Conservation (phyloP, 92 coral and sea anemone species). For the Epizoanthus ramosus region DNA sequence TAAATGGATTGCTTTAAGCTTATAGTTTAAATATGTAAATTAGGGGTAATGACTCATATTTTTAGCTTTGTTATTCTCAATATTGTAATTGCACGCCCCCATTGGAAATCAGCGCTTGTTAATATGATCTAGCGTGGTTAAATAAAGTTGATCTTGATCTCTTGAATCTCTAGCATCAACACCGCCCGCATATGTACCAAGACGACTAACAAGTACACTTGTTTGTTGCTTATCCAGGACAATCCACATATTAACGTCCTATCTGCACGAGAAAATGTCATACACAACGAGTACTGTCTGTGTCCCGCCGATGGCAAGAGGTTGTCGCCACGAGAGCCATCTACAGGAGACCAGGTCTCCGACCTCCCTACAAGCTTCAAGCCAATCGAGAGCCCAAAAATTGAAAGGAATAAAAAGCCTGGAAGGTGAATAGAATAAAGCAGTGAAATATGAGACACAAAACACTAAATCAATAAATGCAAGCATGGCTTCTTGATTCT, state of each 20-base stretch:
- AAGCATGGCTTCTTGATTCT: too few species aligned
- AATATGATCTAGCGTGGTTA: too few species aligned
- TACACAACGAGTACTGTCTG: not conserved
- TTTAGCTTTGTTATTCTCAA: too few species aligned
- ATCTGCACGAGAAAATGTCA: not conserved
- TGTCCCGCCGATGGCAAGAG: conserved; percentile 11
- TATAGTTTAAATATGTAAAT: too few species aligned
- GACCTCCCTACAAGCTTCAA: not conserved
- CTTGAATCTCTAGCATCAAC: too few species aligned
- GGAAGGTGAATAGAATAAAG: not conserved
- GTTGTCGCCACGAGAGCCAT: not conserved
- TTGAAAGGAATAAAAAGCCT: not conserved
- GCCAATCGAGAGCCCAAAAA: conserved; percentile 13
- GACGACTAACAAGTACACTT: not conserved
- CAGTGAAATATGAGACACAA: not conserved
- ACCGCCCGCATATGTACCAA: too few species aligned
- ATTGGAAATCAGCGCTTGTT: too few species aligned
- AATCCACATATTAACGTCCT: conserved; percentile 12
- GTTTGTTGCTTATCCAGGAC: not conserved
- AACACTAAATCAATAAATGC: too few species aligned
- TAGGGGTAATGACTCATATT: too few species aligned
- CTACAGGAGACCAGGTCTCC: not conserved
- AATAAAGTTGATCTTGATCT: too few species aligned
- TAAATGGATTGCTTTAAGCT: too few species aligned
- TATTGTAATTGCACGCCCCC: too few species aligned